phyloP scores from a whole-genome alignment of 2,888 invertebrate genomes.

The Ellobium chinense region DNA sequence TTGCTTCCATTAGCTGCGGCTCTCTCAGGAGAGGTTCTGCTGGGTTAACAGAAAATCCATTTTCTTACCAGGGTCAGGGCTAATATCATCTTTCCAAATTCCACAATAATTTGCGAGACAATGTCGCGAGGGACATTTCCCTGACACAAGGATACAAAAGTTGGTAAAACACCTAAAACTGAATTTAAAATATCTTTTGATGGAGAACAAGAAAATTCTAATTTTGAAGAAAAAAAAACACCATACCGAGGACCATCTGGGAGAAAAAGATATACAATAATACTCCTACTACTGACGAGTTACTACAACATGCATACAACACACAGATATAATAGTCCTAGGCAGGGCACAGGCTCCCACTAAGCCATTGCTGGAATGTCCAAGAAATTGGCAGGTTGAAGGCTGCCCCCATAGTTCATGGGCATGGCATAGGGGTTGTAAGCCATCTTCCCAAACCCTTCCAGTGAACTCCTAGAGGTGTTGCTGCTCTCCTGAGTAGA shows the following conservation, averaged over 20 bases:
- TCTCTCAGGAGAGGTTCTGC: too few species aligned
- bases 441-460: conserved; percentile 26
- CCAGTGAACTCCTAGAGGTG: background rate
- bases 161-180: background rate
- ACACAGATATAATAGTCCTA: background rate
- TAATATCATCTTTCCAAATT: too few species aligned
- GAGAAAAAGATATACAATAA: background rate
- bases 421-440: conserved; percentile 15
- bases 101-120: too few species aligned
- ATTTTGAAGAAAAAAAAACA: background rate
- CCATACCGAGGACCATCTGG: background rate
- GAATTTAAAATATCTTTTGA: background rate
- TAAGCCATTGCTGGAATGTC: conserved; percentile 47
- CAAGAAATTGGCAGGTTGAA: conserved; percentile 13
- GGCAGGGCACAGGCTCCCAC: background rate
- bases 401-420: conserved; percentile 18
- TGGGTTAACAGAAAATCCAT: too few species aligned
- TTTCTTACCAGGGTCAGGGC: too few species aligned
- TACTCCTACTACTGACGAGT: background rate
- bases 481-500: conserved; percentile 21
- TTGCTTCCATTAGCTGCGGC: too few species aligned
- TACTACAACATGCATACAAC: conserved; percentile 18
- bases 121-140: too few species aligned
- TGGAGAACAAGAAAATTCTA: background rate
- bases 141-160: too few species aligned